These are phyloP conservation scores for Daphoenositta chrysoptera DNA, from an alignment of 2,113 vertebrate species.

Conservation along the genomic window DNA sequence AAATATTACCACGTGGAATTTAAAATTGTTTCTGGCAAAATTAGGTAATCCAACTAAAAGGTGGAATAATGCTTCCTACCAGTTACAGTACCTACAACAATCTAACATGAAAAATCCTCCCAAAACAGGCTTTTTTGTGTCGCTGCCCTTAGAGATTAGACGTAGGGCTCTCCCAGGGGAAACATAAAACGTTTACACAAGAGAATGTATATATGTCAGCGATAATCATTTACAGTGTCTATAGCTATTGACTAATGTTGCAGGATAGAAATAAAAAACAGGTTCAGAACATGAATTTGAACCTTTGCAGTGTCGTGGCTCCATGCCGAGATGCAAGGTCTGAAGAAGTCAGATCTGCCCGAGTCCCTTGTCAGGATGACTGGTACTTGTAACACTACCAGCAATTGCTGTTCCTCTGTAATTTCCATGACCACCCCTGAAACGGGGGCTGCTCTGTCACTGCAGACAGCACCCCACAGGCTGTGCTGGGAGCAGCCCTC, in stretches of 20 bases:
- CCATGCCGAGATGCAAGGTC: not conserved
- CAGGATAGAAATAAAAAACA: not conserved
- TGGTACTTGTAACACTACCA: not conserved
- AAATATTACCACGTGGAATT: not conserved
- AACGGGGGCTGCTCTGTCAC: not conserved
- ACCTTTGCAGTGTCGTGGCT: not conserved
- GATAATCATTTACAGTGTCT: not conserved
- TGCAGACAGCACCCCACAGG: accelerated
- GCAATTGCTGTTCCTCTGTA: not conserved
- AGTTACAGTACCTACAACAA: not conserved
- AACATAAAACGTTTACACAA: not conserved
- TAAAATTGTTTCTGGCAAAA: not conserved
- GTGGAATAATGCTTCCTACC: not conserved
- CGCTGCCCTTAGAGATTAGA: accelerated
- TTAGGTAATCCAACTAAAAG: not conserved
- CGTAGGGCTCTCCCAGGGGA: not conserved
- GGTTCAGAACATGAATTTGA: not conserved
- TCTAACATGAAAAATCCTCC: accelerated
- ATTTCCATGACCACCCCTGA: not conserved
- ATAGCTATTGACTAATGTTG: not conserved
- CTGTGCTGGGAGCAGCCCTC: not conserved
- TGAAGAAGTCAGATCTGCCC: not conserved
- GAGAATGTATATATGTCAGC: not conserved
- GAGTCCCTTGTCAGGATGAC: not conserved
- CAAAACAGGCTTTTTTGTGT: not conserved